These are phyloP conservation scores for Dinocampus coccinellae DNA, from an alignment of 2,888 invertebrate species.

Conservation along the genomic window DNA sequence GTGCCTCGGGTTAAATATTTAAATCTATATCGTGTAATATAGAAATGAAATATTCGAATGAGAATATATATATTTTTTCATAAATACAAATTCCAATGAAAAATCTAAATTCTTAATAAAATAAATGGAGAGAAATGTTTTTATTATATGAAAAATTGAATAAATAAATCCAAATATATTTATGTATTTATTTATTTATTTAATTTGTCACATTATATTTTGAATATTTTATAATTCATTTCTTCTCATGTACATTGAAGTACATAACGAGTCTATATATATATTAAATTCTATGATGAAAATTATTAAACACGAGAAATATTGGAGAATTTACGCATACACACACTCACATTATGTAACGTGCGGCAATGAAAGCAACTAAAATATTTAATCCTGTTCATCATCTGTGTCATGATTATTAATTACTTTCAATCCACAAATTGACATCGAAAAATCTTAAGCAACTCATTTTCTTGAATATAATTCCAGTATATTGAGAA, in stretches of 20 bases:
- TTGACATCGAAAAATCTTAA: slow-evolving; percentile 4
- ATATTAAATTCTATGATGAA: neutral
- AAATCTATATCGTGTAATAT: slow-evolving; percentile 18
- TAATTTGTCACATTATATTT: neutral
- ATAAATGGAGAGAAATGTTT: too few species aligned
- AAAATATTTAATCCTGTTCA: too few species aligned
- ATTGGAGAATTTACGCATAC: neutral
- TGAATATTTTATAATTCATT: neutral
- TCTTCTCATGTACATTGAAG: neutral
- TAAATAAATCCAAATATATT: neutral
- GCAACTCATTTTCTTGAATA: neutral
- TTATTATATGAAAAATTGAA: too few species aligned
- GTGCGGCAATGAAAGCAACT: neutral
- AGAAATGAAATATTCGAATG: slow-evolving; percentile 12
- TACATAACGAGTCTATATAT: too few species aligned
- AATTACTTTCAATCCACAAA: neutral
- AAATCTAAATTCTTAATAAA: too few species aligned
- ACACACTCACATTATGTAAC: neutral
- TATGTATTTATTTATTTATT: neutral
- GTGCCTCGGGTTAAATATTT: slow-evolving; percentile 34
- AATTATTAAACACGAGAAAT: neutral
- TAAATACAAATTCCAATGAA: too few species aligned
- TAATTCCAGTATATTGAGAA: neutral
- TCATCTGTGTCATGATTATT: too few species aligned
- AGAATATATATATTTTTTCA: neutral